Conservation (phyloP, 1,140 invertebrate species). For the Prorops nasuta region DNA sequence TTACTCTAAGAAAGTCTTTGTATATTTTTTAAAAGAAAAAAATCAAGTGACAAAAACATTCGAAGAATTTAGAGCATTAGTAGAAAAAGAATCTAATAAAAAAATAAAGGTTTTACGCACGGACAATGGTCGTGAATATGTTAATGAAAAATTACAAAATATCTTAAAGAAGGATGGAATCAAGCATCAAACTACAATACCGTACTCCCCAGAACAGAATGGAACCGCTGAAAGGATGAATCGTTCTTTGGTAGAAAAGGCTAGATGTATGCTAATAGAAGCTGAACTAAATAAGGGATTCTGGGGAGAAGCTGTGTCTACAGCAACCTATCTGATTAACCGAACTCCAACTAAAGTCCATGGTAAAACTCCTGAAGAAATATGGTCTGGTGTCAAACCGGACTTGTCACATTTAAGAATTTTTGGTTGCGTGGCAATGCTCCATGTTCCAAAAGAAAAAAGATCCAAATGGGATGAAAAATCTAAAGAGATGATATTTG, state of each 20-base stretch:
- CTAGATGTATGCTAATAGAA: constrained; percentile 4
- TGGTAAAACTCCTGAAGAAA: not conserved
- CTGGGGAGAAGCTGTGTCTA: constrained; percentile 3
- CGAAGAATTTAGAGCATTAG: constrained; percentile 3
- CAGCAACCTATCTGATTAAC: constrained; percentile 1
- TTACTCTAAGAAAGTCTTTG: constrained; percentile 1
- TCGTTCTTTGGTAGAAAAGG: constrained; percentile 27
- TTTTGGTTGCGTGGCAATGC: not conserved
- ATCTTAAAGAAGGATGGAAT: constrained; percentile 28
- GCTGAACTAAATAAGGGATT: not conserved
- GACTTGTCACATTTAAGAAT: constrained; percentile 1
- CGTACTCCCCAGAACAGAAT: constrained; percentile 46
- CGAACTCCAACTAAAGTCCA: constrained; percentile 1
- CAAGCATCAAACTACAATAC: constrained; percentile 18
- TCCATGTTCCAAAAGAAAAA: not conserved
- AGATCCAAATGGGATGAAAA: constrained; percentile 4
- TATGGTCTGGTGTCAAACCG: not conserved
- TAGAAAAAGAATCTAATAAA: constrained; percentile 9
- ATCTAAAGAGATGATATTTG: constrained; percentile 29
- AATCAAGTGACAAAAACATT: not conserved
- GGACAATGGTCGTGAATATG: constrained; percentile 28
- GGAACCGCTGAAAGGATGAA: constrained; percentile 44
- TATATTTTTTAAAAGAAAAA: constrained; percentile 5
- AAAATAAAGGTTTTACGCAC: constrained; percentile 1
- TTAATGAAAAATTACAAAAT: constrained; percentile 23